Conservation (phyloP, 1,140 invertebrate species). For the Penaeus indicus region DNA sequence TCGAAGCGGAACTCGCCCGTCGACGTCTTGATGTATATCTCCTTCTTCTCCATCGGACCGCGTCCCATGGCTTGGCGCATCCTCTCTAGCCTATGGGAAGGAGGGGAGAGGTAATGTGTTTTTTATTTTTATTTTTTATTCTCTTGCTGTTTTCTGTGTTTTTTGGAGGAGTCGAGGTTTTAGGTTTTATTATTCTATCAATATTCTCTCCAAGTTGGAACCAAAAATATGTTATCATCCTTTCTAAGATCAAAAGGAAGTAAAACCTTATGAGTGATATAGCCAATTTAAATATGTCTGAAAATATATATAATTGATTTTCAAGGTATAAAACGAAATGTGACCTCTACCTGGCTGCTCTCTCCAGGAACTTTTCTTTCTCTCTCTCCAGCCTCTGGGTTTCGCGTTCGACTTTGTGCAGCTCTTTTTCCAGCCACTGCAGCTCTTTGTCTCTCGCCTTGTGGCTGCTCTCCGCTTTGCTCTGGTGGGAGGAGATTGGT, state of each 20-base stretch:
- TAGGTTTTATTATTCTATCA: no score
- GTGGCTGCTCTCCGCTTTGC: constrained; percentile 63
- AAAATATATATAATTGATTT: no score
- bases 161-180: no score
- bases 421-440: constrained; percentile 75
- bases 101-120: no score
- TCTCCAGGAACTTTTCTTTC: constrained; percentile 76
- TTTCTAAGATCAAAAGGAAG: no score
- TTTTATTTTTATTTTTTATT: no score
- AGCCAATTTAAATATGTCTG: no score
- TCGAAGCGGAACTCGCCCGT: constrained; percentile 86
- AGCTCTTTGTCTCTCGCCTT: constrained; percentile 73
- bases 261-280: no score
- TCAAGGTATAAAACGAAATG: no score
- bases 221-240: no score
- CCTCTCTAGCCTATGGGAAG: constrained; percentile 74
- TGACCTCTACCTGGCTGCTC: constrained; percentile 72
- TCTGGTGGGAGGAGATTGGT: constrained; percentile 26
- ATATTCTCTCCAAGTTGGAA: no score
- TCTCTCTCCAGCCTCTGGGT: constrained; percentile 77
- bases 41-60: constrained; percentile 73
- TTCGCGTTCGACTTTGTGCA: constrained; percentile 77
- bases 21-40: constrained; percentile 84
- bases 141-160: no score
- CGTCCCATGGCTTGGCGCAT: constrained; percentile 75